Evolutionary conservation across 1,140 invertebrate genomes (phyloP).

Genomic region (Elymnias hypermnestra): DNA sequence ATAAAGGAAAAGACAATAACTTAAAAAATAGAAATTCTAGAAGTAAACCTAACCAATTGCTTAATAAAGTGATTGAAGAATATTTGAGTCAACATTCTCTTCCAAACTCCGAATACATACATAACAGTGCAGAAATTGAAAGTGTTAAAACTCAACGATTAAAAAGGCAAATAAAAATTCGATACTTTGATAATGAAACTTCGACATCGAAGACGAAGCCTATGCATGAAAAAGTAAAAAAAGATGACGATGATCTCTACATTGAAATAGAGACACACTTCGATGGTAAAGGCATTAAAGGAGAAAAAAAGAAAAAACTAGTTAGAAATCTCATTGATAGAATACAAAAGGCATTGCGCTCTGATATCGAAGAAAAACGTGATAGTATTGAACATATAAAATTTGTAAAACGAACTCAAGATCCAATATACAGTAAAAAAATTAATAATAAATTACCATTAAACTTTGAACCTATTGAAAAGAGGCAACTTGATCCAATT

Average conservation of each 20-base stretch:
- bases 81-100: constrained; percentile 34
- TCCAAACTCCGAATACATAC: constrained; percentile 12
- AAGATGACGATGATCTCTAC: constrained; percentile 51
- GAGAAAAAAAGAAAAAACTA: constrained; percentile 54
- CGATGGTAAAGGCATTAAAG: constrained; percentile 48
- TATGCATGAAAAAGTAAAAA: constrained; percentile 16
- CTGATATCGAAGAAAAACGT: constrained; percentile 20
- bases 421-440: constrained; percentile 37
- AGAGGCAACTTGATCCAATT: constrained; percentile 45
- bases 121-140: constrained; percentile 16
- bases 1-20: constrained; percentile 5
- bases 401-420: constrained; percentile 49
- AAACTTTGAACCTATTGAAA: constrained; percentile 21
- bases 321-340: constrained; percentile 50
- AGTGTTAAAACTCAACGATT: constrained; percentile 30
- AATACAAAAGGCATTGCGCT: constrained; percentile 55
- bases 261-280: constrained; percentile 70
- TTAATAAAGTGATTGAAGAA: constrained; percentile 36
- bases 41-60: constrained; percentile 17
- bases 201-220: constrained; percentile 18
- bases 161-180: constrained; percentile 47
- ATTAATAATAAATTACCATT: constrained; percentile 19
- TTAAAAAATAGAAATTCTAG: constrained; percentile 1
- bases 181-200: constrained; percentile 26
- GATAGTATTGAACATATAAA: constrained; percentile 26